Evolutionary conservation across 2,888 invertebrate species (phyloP).

Genomic region (Dorcus parallelipipedus): DNA sequence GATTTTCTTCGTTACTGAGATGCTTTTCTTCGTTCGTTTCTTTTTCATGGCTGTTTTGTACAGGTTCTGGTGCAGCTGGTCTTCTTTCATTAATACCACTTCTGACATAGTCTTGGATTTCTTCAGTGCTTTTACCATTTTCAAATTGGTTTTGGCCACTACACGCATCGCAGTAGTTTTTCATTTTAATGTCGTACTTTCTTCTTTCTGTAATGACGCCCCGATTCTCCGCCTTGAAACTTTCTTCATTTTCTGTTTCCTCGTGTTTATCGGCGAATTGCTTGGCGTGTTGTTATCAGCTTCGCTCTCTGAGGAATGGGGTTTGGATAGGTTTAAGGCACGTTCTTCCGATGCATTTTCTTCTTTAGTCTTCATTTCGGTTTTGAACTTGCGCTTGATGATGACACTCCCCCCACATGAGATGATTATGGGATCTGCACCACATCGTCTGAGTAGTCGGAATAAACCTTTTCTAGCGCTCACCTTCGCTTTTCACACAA

Average conservation of each 20-base stretch:
- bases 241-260: background rate
- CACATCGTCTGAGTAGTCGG: background rate
- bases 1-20: slow-evolving; percentile 1
- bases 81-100: slow-evolving; percentile 1
- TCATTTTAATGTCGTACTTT: background rate
- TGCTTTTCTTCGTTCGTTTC: too few species aligned
- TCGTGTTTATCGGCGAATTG: background rate
- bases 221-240: too few species aligned
- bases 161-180: background rate
- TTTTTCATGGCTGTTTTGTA: background rate
- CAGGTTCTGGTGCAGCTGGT: background rate
- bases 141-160: background rate
- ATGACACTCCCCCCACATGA: too few species aligned
- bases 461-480: background rate
- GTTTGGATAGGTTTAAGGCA: too few species aligned
- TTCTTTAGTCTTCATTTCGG: background rate
- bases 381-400: too few species aligned
- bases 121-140: background rate
- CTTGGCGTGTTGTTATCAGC: background rate
- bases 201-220: background rate
- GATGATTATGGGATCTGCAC: background rate
- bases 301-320: background rate
- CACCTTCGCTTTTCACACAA: background rate
- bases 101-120: background rate
- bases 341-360: background rate